Percentiles rank a stretch among this genome's conserved stretches.
These are phyloP conservation scores for Sphaerodactylus townsendi DNA, from an alignment of 2,113 vertebrate genomes.

Conservation along the genomic window DNA sequence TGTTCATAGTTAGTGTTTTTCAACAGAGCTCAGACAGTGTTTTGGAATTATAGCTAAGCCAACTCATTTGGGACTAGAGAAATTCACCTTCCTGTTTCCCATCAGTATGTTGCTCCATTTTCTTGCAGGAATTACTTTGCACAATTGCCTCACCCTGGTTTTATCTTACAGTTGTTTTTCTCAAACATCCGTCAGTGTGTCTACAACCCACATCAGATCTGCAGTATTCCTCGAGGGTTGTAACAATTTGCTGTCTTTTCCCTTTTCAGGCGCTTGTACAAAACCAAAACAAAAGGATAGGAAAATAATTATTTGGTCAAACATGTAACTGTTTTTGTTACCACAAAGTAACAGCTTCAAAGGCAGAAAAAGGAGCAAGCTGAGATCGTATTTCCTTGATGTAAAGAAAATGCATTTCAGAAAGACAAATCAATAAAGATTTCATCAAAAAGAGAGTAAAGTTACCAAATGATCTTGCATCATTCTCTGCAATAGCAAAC, in stretches of 20 bases:
- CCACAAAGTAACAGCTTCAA: neutral
- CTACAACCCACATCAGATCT: neutral
- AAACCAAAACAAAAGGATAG: neutral
- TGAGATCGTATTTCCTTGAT: too few relatives aligned
- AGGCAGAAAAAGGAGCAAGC: neutral
- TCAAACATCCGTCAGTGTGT: neutral
- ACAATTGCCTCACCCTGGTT: neutral
- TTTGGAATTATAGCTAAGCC: neutral
- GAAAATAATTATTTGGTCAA: neutral
- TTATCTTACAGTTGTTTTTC: neutral
- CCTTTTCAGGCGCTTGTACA: neutral
- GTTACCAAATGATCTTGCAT: neutral
- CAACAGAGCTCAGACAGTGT: neutral
- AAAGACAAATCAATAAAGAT: neutral
- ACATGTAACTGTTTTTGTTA: neutral
- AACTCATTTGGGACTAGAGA: neutral
- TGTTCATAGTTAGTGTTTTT: neutral
- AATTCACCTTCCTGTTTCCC: neutral
- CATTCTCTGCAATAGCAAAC: too few relatives aligned
- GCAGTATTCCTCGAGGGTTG: neutral
- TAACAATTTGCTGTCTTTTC: neutral
- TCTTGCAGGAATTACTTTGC: neutral
- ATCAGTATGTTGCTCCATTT: neutral
- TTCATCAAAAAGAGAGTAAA: neutral
- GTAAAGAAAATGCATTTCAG: neutral